Conservation (phyloP, 2,797 vertebrate species). For the Leptodactylus fallax region DNA sequence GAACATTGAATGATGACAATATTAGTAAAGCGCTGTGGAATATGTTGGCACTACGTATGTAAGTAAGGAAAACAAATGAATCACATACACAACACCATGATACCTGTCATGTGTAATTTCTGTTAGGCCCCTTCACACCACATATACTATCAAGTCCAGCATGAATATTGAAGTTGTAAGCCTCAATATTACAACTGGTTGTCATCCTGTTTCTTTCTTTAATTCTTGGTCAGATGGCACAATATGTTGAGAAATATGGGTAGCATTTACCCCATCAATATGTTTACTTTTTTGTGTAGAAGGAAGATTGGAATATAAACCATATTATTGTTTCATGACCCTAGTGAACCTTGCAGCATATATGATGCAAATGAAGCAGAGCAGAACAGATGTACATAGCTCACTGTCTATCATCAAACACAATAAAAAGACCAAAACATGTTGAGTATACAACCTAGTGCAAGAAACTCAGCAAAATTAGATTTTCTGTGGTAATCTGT, state of each 20-base stretch:
- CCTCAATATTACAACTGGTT: neutral
- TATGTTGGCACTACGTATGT: too few species aligned
- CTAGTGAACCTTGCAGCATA: conserved; percentile 20
- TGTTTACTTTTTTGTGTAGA: neutral
- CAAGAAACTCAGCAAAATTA: conserved; percentile 82
- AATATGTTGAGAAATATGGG: neutral
- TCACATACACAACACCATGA: neutral
- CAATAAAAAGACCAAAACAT: conserved; percentile 90
- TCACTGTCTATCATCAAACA: conserved; percentile 89
- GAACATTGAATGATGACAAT: too few species aligned
- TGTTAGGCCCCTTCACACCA: neutral
- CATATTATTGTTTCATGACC: neutral
- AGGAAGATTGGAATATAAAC: neutral
- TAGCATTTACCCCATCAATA: neutral
- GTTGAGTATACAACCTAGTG: neutral
- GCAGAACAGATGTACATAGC: conserved; percentile 91
- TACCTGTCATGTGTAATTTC: neutral
- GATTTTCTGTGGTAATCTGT: conserved; percentile 94
- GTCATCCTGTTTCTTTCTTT: neutral
- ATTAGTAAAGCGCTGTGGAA: too few species aligned
- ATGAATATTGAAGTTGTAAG: neutral
- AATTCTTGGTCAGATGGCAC: neutral
- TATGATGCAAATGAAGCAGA: conserved; percentile 74
- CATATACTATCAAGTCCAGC: neutral
- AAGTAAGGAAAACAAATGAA: neutral